These are phyloP conservation scores for Chelidonichthys spinosus DNA, from an alignment of 2,797 vertebrate genomes.

Conservation along the genomic window DNA sequence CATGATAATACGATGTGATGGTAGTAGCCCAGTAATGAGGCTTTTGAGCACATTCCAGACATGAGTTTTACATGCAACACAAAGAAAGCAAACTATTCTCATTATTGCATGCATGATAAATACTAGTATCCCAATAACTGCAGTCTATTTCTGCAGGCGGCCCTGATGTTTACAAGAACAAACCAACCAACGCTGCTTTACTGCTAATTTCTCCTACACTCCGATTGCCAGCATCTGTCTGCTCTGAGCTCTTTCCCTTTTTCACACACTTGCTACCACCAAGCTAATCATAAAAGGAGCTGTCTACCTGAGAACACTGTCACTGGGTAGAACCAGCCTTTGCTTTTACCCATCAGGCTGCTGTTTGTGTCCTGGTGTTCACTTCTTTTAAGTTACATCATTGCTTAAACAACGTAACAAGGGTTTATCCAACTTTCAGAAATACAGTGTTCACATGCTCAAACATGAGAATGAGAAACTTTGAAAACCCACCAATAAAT, in stretches of 20 bases:
- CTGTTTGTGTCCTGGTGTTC: too few relatives aligned
- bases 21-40: neutral
- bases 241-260: neutral
- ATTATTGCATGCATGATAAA: neutral
- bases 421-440: neutral
- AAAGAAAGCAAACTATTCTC: neutral
- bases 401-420: neutral
- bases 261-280: too few relatives aligned
- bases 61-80: neutral
- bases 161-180: neutral
- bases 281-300: too few relatives aligned
- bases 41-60: neutral
- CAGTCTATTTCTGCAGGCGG: neutral
- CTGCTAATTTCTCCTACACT: neutral
- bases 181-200: neutral
- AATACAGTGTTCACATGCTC: neutral
- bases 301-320: too few relatives aligned
- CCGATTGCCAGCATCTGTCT: neutral
- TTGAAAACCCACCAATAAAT: too few relatives aligned
- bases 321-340: too few relatives aligned
- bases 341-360: too few relatives aligned
- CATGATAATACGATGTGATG: neutral
- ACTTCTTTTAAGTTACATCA: neutral
- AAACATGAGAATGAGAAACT: neutral
- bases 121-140: neutral